Evolutionary conservation across 2,888 invertebrate genomes (phyloP).

Genomic region (Caenorhabditis imperialis): DNA sequence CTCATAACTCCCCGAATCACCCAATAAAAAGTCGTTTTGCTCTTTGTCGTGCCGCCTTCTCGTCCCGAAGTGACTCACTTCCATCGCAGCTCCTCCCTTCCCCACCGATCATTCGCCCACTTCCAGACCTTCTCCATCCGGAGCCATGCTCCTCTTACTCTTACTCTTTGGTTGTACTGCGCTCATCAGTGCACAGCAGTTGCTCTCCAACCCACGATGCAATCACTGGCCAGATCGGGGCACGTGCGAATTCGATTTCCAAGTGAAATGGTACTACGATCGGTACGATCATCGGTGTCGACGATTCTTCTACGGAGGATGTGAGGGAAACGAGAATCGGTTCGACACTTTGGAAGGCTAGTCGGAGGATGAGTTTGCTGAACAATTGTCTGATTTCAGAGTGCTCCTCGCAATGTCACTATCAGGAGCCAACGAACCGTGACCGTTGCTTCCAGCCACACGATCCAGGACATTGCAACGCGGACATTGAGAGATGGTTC

Average conservation of each 20-base stretch:
- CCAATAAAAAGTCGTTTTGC: slow-evolving; percentile 16
- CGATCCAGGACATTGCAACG: slow-evolving; percentile 67
- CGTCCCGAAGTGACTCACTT: neutral
- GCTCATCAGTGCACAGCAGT: slow-evolving; percentile 57
- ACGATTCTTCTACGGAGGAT: slow-evolving; percentile 68
- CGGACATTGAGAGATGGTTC: slow-evolving; percentile 69
- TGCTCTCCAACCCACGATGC: slow-evolving; percentile 64
- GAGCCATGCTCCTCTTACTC: slow-evolving; percentile 10
- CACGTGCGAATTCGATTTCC: slow-evolving; percentile 64
- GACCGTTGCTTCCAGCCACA: slow-evolving; percentile 69
- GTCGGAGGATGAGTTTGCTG: neutral
- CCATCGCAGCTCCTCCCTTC: slow-evolving; percentile 2
- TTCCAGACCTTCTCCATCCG: neutral
- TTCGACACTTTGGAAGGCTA: slow-evolving; percentile 68
- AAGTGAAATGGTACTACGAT: slow-evolving; percentile 70
- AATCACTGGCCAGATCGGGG: slow-evolving; percentile 70
- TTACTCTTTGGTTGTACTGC: slow-evolving; percentile 50
- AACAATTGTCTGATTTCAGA: slow-evolving; percentile 46
- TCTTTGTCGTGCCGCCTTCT: slow-evolving; percentile 4
- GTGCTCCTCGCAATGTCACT: slow-evolving; percentile 64
- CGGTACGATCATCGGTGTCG: slow-evolving; percentile 69
- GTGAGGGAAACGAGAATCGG: slow-evolving; percentile 70
- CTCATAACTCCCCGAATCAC: slow-evolving; percentile 10
- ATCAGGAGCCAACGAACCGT: slow-evolving; percentile 50
- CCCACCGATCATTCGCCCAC: neutral